These are phyloP conservation scores for Spialia ferax DNA, from an alignment of 2,888 invertebrate species.

Conservation along the genomic window DNA sequence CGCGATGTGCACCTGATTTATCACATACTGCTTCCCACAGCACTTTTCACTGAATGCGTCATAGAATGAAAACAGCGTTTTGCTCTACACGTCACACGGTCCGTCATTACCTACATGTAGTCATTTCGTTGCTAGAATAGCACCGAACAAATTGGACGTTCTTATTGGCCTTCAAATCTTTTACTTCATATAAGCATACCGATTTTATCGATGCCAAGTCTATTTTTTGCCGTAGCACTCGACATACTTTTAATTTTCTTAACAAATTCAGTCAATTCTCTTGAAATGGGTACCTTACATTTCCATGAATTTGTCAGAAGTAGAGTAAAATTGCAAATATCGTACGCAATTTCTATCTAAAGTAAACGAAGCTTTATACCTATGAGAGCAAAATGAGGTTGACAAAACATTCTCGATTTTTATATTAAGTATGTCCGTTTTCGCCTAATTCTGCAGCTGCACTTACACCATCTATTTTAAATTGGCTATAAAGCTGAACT, in stretches of 20 bases:
- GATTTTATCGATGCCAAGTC: slow-evolving; percentile 49
- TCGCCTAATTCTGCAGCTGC: no score
- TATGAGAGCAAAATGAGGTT: no score
- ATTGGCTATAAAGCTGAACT: no score
- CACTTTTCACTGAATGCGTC: slow-evolving; percentile 44
- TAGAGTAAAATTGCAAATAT: no score
- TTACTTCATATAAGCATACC: slow-evolving; percentile 50
- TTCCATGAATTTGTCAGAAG: slow-evolving; percentile 39
- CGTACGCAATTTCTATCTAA: no score
- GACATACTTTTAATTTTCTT: slow-evolving; percentile 32
- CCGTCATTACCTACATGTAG: slow-evolving; percentile 54
- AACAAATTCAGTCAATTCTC: slow-evolving; percentile 5
- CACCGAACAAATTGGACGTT: slow-evolving; percentile 50
- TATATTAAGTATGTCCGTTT: no score
- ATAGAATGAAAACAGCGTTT: slow-evolving; percentile 45
- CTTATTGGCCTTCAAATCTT: slow-evolving; percentile 49
- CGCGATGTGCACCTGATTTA: slow-evolving; percentile 52
- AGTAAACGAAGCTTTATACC: no score
- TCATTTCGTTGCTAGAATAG: slow-evolving; percentile 59
- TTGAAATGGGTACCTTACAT: neutral
- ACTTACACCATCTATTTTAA: no score
- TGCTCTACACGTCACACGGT: slow-evolving; percentile 63
- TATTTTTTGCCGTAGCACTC: slow-evolving; percentile 46
- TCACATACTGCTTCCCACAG: slow-evolving; percentile 56
- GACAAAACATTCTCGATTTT: no score